phyloP scores from a whole-genome alignment of 2,113 vertebrate genomes.

The Melanerpes formicivorus region DNA sequence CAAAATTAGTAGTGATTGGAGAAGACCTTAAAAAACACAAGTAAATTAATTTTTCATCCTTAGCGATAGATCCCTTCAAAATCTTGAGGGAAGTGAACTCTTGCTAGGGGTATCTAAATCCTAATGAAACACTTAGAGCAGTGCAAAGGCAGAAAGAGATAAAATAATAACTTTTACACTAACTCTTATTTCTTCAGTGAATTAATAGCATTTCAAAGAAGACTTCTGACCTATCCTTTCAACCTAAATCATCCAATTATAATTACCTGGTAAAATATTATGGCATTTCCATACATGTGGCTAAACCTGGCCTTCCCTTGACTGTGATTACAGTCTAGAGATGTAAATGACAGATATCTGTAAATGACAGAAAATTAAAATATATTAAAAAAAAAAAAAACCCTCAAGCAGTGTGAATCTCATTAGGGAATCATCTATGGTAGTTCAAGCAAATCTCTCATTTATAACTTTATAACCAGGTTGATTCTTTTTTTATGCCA shows the following conservation, averaged over 20 bases:
- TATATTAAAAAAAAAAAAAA: slow-evolving; percentile 8
- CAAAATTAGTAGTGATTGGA: slow-evolving; percentile 27
- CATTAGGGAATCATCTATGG: background rate
- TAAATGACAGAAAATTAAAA: slow-evolving; percentile 32
- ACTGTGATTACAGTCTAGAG: background rate
- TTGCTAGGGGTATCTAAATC: background rate
- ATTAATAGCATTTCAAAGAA: slow-evolving; percentile 38
- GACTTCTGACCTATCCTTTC: slow-evolving; percentile 33
- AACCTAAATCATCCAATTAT: slow-evolving; percentile 13
- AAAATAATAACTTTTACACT: slow-evolving; percentile 15
- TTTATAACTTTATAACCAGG: slow-evolving; percentile 18
- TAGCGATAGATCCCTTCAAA: background rate
- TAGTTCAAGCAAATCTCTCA: slow-evolving; percentile 23
- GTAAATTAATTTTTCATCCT: slow-evolving; percentile 15
- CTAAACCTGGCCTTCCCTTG: background rate
- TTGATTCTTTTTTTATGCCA: background rate
- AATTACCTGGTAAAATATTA: slow-evolving; percentile 50
- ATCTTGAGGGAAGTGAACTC: background rate
- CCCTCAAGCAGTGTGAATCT: background rate
- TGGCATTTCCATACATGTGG: background rate
- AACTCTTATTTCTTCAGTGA: slow-evolving; percentile 32
- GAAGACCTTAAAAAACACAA: slow-evolving; percentile 20
- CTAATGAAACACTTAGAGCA: background rate
- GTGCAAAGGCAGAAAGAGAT: background rate
- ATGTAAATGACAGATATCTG: slow-evolving; percentile 5